phyloP scores from a whole-genome alignment of 2,113 vertebrate genomes.

The Numida meleagris region DNA sequence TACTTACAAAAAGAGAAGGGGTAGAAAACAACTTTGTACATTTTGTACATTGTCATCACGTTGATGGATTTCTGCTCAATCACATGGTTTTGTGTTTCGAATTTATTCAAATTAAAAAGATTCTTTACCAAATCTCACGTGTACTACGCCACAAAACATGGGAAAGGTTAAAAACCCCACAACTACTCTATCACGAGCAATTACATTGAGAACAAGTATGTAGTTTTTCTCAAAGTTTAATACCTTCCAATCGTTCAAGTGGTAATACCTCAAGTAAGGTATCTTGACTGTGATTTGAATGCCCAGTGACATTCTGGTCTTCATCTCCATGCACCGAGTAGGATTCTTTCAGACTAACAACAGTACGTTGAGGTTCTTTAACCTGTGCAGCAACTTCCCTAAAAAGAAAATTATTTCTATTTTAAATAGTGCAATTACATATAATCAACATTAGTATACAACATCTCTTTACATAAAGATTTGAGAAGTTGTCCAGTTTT shows the following conservation, averaged over 20 bases:
- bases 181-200: not conserved
- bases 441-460: not conserved
- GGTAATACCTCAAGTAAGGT: conserved; percentile 7
- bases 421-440: not conserved
- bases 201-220: not conserved
- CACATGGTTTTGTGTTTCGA: not conserved
- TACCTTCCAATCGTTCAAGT: conserved; percentile 63
- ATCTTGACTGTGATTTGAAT: not conserved
- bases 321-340: not conserved
- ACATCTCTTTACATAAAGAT: not conserved
- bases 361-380: conserved; percentile 73
- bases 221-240: not conserved
- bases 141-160: not conserved
- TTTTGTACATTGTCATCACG: not conserved
- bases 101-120: not conserved
- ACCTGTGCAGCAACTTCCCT: conserved; percentile 79
- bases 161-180: not conserved
- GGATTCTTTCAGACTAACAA: conserved; percentile 53
- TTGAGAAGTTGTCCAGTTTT: not conserved
- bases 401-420: conserved; percentile 24
- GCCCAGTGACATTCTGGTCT: not conserved
- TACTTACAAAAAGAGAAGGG: not conserved
- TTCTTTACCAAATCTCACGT: not conserved
- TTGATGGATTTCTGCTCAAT: not conserved
- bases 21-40: not conserved